These are phyloP conservation scores for Chiloscyllium plagiosum DNA, from an alignment of 2,113 vertebrate genomes.

Conservation along the genomic window DNA sequence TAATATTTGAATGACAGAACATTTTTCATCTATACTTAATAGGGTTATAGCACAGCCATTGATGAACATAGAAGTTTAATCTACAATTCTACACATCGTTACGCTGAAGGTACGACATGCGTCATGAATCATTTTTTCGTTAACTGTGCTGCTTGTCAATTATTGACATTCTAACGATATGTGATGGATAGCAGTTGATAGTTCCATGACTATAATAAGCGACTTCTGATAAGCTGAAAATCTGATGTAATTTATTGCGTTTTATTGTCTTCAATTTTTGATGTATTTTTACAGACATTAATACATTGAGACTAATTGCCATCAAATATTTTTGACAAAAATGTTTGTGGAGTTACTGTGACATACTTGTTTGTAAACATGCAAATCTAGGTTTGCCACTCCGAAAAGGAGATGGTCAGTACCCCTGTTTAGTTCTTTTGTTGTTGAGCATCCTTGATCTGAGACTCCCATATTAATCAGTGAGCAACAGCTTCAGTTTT, in stretches of 20 bases:
- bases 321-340: background rate
- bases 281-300: background rate
- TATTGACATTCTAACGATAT: background rate
- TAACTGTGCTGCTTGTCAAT: background rate
- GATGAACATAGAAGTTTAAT: constrained; percentile 45
- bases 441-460: background rate
- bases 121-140: background rate
- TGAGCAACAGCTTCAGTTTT: background rate
- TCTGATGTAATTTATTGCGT: background rate
- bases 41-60: constrained; percentile 52
- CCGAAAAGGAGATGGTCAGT: background rate
- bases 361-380: background rate
- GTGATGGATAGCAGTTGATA: background rate
- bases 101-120: constrained; percentile 1
- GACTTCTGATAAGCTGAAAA: background rate
- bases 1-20: constrained; percentile 28
- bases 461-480: background rate
- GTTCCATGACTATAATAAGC: background rate
- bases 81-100: constrained; percentile 10
- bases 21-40: constrained; percentile 43
- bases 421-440: background rate
- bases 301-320: background rate
- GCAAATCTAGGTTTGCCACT: background rate
- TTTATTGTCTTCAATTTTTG: background rate
- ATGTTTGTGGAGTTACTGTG: no score